These are phyloP conservation scores for Agriopis leucophaearia DNA, from an alignment of 2,888 invertebrate species.

Conservation along the genomic window DNA sequence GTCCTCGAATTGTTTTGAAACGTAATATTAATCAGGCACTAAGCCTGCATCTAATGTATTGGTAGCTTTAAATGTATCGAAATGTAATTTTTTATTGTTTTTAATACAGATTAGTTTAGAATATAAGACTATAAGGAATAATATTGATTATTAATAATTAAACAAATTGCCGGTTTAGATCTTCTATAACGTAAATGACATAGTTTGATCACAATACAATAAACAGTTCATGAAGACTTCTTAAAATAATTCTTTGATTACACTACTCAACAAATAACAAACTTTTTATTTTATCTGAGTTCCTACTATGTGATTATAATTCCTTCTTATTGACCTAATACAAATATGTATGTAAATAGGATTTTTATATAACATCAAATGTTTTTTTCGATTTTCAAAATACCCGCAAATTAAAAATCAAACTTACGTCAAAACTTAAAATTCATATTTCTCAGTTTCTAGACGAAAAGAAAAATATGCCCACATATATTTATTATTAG, in stretches of 20 bases:
- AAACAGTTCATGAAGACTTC: constrained; percentile 11
- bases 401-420: too few species aligned
- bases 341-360: too few species aligned
- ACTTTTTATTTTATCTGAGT: too few species aligned
- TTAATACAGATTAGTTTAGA: not conserved
- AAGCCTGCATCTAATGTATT: not conserved
- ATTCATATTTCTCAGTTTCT: too few species aligned
- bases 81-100: not conserved
- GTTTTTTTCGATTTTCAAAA: too few species aligned
- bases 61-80: not conserved
- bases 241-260: not conserved
- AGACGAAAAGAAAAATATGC: too few species aligned
- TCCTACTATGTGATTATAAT: too few species aligned
- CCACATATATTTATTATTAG: too few species aligned
- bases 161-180: constrained; percentile 16
- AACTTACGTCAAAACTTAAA: too few species aligned
- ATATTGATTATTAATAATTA: constrained; percentile 4
- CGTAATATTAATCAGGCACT: not conserved
- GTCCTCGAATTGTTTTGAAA: not conserved
- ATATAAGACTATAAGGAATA: not conserved
- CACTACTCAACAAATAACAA: not conserved
- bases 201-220: constrained; percentile 24
- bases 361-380: too few species aligned
- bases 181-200: constrained; percentile 12
- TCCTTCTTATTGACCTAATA: too few species aligned